phyloP scores from a whole-genome alignment of 64 coral and sea anemone genomes.

The Pocillopora verrucosa region DNA sequence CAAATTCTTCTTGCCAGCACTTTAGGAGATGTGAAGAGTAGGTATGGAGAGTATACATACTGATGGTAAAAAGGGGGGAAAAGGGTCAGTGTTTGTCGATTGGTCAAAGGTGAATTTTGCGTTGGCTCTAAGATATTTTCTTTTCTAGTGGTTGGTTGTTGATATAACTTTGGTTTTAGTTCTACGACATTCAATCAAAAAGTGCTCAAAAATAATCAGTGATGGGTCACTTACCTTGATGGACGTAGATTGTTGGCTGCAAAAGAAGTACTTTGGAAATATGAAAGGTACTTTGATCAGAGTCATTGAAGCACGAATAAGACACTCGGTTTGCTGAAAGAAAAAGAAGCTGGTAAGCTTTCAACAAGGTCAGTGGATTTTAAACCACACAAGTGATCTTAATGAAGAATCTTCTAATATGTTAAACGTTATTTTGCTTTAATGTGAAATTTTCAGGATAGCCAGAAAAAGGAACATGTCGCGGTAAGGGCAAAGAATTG shows the following conservation, averaged over 20 bases:
- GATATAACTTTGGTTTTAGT: too few relatives aligned
- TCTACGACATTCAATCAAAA: not conserved
- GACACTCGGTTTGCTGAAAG: constrained; percentile 85
- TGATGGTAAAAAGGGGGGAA: too few relatives aligned
- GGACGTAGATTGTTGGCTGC: constrained; percentile 77
- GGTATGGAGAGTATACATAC: too few relatives aligned
- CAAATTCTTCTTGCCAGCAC: too few relatives aligned
- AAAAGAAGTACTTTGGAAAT: constrained; percentile 91
- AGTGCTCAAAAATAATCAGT: not conserved
- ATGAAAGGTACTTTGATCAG: constrained; percentile 78
- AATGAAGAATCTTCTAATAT: not conserved
- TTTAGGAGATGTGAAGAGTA: too few relatives aligned
- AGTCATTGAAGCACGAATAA: constrained; percentile 75
- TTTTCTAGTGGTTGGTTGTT: too few relatives aligned
- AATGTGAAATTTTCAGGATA: not conserved
- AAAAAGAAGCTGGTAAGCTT: not conserved
- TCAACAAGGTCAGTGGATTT: not conserved
- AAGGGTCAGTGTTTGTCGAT: too few relatives aligned
- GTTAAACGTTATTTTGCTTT: not conserved
- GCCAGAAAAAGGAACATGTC: not conserved
- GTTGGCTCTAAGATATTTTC: too few relatives aligned
- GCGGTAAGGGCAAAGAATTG: not conserved
- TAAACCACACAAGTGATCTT: not conserved
- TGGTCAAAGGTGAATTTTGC: too few relatives aligned
- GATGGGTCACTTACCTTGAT: constrained; percentile 76